These are phyloP conservation scores for Macrotis lagotis DNA, from an alignment of 2,113 vertebrate genomes.

Conservation along the genomic window DNA sequence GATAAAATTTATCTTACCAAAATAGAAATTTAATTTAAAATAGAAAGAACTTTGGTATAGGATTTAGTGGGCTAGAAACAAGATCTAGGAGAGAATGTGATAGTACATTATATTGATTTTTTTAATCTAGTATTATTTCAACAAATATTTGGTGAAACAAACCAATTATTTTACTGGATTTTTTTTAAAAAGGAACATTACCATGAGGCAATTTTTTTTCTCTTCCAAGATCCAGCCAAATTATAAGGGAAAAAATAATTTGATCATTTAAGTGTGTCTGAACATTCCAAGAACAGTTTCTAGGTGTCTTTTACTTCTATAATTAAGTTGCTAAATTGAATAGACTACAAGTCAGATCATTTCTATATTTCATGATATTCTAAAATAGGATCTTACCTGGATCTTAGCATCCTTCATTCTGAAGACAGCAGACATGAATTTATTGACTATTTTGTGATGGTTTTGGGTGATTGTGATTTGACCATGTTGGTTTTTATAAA, in stretches of 20 bases:
- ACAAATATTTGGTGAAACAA: background rate
- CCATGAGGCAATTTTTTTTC: conserved; percentile 22
- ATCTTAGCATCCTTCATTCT: background rate
- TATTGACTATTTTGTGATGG: conserved; percentile 13
- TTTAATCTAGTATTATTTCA: conserved; percentile 17
- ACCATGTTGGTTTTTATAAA: conserved; percentile 14
- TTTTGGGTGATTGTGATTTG: background rate
- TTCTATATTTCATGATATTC: background rate
- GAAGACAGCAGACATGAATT: conserved; percentile 29
- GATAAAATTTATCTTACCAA: conserved; percentile 63
- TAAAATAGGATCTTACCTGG: background rate
- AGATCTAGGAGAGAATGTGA: conserved; percentile 19
- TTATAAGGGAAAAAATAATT: background rate
- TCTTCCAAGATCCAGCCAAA: conserved; percentile 24
- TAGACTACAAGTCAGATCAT: background rate
- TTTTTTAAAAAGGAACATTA: background rate
- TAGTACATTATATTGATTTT: background rate
- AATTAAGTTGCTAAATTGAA: background rate
- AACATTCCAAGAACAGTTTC: background rate
- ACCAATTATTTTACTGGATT: too few relatives aligned
- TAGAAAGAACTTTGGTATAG: conserved; percentile 62
- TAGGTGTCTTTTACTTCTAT: background rate
- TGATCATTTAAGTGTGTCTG: background rate
- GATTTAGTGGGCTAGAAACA: conserved; percentile 39
- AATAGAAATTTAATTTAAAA: conserved; percentile 72